Evolutionary conservation across 2,113 vertebrate genomes (phyloP), one percentile per base, ranked within the genome.

Genomic region (Ceuthmochares aereus): DNA sequence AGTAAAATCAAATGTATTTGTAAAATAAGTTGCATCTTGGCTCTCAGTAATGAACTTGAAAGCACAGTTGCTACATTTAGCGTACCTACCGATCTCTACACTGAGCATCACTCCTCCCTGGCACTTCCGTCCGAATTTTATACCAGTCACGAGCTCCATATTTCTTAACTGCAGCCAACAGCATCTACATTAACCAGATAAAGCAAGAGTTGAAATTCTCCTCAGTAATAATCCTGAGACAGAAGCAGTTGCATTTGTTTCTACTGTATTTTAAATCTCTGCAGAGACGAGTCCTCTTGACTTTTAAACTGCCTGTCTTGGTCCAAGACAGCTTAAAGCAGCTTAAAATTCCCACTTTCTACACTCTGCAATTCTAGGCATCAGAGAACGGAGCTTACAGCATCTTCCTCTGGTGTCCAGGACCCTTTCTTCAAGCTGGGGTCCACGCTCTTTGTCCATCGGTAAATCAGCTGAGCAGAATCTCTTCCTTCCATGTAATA

Each of bases 401-500:
- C 85, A 58, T 99, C 99, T 56, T 99, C 99, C 66, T 98, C 95
- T 8, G 98, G 97, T 22, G 97, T 97, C 99, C 99, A 99, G 27
- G 79, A 78, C 1, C 99, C 99, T 89, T 97, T 99, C 83, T 89
- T 99, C 94, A 99, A 84, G 29, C 52, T 96, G 2, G 99, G 99
- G 85, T 99, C 98, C 79, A 99, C 93, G 3, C 98, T 98, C 87
- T 99, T 98, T 13, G 97, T 98, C 99, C 99, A 99, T 7, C 99
- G 98, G 89, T 99, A 98, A 78, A 99, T 97, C 67, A 99, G 97
- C 96, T 99, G 99, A 90, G 97, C 56, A 7, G 98, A 98, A 72
- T 99, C 98, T 34, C 99, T 98, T 6, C 99, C 99, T 58, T 99
- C 98, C 98, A 99, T 99, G 96, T 99, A 99, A 96, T 99, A 99